Conservation (phyloP, 2,797 vertebrate species). For the Pipistrellus nathusii region DNA sequence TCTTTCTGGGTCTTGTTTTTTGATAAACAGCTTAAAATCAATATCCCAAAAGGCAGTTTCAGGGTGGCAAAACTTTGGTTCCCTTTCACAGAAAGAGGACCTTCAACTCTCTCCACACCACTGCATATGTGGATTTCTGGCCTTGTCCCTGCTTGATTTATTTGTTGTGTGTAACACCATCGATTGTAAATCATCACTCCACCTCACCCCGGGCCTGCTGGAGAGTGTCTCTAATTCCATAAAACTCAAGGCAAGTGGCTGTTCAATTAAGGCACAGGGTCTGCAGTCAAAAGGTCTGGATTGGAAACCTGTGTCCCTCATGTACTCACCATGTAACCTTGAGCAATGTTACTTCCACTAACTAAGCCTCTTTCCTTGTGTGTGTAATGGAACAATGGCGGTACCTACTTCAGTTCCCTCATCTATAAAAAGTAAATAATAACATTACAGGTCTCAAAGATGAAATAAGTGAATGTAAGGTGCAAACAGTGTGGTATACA, state of each 20-base stretch:
- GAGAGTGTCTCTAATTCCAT: neutral
- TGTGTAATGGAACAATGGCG: neutral
- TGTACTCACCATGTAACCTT: neutral
- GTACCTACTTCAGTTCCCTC: neutral
- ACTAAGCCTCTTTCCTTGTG: neutral
- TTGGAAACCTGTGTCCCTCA: neutral
- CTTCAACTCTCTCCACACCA: neutral
- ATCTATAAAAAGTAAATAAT: neutral
- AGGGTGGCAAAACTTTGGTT: neutral
- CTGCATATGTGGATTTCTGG: neutral
- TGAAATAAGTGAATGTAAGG: neutral
- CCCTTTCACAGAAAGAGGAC: neutral
- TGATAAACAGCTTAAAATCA: neutral
- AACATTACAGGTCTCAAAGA: neutral
- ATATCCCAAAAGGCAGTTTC: neutral
- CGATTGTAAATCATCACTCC: neutral
- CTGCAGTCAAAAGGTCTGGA: neutral
- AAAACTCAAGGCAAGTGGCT: neutral
- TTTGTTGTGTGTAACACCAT: neutral
- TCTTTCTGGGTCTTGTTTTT: neutral
- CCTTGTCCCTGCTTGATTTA: neutral
- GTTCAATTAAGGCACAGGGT: neutral
- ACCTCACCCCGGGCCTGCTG: neutral
- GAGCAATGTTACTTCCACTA: neutral
- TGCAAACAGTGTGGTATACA: neutral